Percentiles rank a stretch among this genome's conserved stretches.
Conservation (phyloP, 2,888 invertebrate genomes). For the Sialis fuliginosa region DNA sequence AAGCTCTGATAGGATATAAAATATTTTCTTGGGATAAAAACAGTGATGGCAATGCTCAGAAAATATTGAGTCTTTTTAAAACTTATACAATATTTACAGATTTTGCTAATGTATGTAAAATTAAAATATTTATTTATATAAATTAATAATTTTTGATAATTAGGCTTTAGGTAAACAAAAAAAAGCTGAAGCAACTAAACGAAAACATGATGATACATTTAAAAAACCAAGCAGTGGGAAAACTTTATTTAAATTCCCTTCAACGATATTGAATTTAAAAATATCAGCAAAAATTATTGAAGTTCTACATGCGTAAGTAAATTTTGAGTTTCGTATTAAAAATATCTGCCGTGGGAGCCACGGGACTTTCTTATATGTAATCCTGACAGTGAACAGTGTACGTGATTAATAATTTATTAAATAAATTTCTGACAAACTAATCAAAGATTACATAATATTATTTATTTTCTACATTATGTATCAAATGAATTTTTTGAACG, state of each 20-base stretch:
- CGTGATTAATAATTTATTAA: too few species aligned
- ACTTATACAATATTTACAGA: constrained; percentile 34
- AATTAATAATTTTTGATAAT: constrained; percentile 6
- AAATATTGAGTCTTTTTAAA: constrained; percentile 34
- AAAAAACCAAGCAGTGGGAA: constrained; percentile 15
- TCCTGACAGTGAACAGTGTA: too few species aligned
- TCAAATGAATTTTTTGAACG: too few species aligned
- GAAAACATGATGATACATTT: constrained; percentile 21
- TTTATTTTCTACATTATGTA: too few species aligned
- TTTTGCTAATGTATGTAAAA: constrained; percentile 33
- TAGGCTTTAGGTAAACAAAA: constrained; percentile 25
- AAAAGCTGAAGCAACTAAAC: constrained; percentile 23
- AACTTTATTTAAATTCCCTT: constrained; percentile 21
- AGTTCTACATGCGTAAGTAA: constrained; percentile 27
- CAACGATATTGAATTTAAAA: constrained; percentile 28
- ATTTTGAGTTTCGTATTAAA: background rate
- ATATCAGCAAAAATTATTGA: constrained; percentile 24
- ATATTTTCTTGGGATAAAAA: constrained; percentile 35
- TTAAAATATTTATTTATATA: background rate
- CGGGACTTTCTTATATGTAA: too few species aligned
- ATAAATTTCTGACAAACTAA: too few species aligned
- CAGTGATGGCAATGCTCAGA: constrained; percentile 23
- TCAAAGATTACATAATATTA: too few species aligned
- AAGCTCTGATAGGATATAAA: constrained; percentile 44
- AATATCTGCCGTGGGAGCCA: too few species aligned